These are phyloP conservation scores for Athalia circularis DNA, from an alignment of 2,888 invertebrate species.

Conservation along the genomic window DNA sequence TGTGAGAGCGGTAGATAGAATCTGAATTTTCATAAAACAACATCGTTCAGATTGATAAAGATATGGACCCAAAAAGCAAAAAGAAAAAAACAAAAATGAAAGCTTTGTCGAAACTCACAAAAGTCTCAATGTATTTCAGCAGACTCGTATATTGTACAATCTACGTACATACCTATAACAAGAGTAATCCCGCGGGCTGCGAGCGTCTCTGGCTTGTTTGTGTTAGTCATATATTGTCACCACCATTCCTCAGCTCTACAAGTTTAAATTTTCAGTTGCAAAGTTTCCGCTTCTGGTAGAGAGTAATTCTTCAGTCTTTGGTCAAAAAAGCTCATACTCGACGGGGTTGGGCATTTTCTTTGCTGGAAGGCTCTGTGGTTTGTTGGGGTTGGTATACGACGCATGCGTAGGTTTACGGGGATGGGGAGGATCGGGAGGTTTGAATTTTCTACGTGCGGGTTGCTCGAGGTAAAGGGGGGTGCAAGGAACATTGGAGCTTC, in stretches of 20 bases:
- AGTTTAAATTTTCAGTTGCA: not conserved
- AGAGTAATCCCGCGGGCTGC: too few relatives aligned
- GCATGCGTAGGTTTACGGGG: conserved; percentile 35
- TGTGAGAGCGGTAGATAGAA: not conserved
- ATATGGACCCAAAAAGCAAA: too few relatives aligned
- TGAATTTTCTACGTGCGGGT: conserved; percentile 35
- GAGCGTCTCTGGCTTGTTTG: too few relatives aligned
- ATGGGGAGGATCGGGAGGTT: conserved; percentile 39
- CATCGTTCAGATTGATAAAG: not conserved
- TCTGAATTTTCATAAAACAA: not conserved
- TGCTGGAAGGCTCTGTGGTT: conserved; percentile 9
- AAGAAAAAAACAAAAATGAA: too few relatives aligned
- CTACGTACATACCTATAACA: too few relatives aligned
- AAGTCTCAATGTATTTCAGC: too few relatives aligned
- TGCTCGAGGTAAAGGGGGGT: conserved; percentile 39
- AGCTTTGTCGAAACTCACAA: too few relatives aligned
- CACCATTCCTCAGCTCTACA: not conserved
- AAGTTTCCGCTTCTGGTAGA: not conserved
- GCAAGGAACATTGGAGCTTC: conserved; percentile 14
- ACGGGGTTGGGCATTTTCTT: conserved; percentile 2
- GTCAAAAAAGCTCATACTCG: conserved; percentile 1
- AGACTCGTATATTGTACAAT: too few relatives aligned
- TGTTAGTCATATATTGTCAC: not conserved
- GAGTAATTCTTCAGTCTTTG: conserved; percentile 11
- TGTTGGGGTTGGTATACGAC: conserved; percentile 1